Base-by-base conservation (phyloP, 2,888 invertebrate species). In the Cantharis flavilabris region DNA sequence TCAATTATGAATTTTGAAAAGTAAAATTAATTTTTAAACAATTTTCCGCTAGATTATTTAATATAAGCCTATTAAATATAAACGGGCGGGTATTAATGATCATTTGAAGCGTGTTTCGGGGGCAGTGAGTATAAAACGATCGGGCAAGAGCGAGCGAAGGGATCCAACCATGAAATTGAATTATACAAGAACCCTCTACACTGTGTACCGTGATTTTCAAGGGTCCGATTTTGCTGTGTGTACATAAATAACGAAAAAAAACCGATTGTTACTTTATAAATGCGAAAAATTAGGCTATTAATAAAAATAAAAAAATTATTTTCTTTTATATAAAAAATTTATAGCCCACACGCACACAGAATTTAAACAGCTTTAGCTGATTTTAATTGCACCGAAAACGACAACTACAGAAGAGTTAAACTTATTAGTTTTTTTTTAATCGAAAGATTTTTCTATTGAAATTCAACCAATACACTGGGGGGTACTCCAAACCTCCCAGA, bases 161-260 rank as follows among this genome's bases (percentile, higher is more conserved):
- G 87, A 88, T 87, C 86, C 88, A 87, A 88, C 86, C 88, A 87
- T 88, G 88, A 88, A 88, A 88, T 88, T 88, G 88, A 88, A 88
- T 88, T 88, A 88, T 88, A 87, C 86, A 79, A 79, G 79, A 74
- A 75, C 74, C 76, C 76, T 75, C 77, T 71, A 76, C 72, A 76
- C 76, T 78, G 69, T 80, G 72, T 77, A 78, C 78, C 71, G 80
- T 78, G 80, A 80, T 80, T 80, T 80, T 70, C 76, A 75, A 78
- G 80, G 78, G 80, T 80, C 78, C 80, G 78, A 80, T 80, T 80
- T 78, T 77, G 76, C 76, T 75, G 76, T 73, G 63, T 78, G 73
- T 75, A 76, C 78, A 76, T 78, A 80, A 78, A 78, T 75, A 75
- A 33, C 72, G 13, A 65, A 49, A 49, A 26, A 62, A 72, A 72